Percentiles rank a stretch among this genome's conserved stretches.
Evolutionary conservation across 2,797 vertebrate genomes (phyloP).

Genomic region (Cynopterus sphinx): DNA sequence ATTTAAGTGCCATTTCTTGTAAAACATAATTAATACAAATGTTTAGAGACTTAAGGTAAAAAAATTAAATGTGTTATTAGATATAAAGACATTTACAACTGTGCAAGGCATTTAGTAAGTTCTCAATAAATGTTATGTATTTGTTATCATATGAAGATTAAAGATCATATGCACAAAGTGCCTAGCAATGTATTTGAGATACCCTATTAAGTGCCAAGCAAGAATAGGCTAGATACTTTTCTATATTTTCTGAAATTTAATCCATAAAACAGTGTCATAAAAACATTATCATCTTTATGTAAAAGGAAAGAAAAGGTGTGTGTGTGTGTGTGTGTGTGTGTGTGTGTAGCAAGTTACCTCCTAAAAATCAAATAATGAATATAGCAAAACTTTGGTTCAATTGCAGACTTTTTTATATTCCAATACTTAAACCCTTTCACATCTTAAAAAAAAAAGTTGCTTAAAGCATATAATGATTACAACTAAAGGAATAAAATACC

Average conservation of each 20-base stretch:
- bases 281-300: neutral
- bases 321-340: no score
- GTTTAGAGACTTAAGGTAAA: neutral
- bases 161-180: neutral
- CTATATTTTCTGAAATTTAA: neutral
- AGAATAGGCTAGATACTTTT: neutral
- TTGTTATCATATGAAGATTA: neutral
- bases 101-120: neutral
- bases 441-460: neutral
- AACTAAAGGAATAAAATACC: neutral
- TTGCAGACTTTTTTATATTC: neutral
- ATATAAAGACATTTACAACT: neutral
- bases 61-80: neutral
- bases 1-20: neutral
- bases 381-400: neutral
- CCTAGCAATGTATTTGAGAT: neutral
- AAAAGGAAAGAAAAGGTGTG: neutral
- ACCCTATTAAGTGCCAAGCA: neutral
- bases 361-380: neutral
- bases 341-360: neutral
- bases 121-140: neutral
- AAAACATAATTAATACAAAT: neutral
- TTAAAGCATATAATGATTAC: neutral
- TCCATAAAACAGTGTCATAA: neutral
- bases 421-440: neutral